Evolutionary conservation across 2,113 vertebrate genomes (phyloP).

Genomic region (Rhinolophus ferrumequinum): DNA sequence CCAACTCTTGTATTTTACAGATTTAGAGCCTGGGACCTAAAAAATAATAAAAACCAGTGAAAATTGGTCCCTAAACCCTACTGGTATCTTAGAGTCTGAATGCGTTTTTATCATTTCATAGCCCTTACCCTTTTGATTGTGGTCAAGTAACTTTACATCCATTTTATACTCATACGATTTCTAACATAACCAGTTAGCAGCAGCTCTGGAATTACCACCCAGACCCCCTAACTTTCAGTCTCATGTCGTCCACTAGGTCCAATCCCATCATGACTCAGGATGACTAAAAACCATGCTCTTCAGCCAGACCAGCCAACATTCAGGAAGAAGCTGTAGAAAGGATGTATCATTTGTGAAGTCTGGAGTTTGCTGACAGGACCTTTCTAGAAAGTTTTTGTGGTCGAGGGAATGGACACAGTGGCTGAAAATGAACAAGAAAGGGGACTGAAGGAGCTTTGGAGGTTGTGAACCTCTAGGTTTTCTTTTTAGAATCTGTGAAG

Average conservation of each 20-base stretch:
- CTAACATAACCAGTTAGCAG: not conserved
- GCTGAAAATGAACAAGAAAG: not conserved
- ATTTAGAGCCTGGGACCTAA: not conserved
- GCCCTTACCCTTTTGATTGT: not conserved
- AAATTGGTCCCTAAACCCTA: not conserved
- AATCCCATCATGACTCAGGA: not conserved
- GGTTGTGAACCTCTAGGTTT: not conserved
- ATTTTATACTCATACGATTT: not conserved
- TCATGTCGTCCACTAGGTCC: not conserved
- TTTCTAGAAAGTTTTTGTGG: not conserved
- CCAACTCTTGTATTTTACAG: not conserved
- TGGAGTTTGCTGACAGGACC: not conserved
- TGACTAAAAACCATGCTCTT: not conserved
- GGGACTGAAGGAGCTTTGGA: not conserved
- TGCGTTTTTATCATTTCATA: not conserved
- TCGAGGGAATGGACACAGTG: not conserved
- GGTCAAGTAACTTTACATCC: not conserved
- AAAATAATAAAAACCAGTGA: not conserved
- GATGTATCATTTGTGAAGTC: not conserved
- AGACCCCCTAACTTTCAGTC: not conserved
- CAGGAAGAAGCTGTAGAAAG: not conserved
- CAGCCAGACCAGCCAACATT: not conserved
- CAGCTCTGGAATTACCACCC: not conserved
- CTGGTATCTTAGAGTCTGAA: not conserved
- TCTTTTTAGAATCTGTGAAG: not conserved